phyloP scores from a whole-genome alignment of 2,888 invertebrate genomes.

The Philonicus albiceps region DNA sequence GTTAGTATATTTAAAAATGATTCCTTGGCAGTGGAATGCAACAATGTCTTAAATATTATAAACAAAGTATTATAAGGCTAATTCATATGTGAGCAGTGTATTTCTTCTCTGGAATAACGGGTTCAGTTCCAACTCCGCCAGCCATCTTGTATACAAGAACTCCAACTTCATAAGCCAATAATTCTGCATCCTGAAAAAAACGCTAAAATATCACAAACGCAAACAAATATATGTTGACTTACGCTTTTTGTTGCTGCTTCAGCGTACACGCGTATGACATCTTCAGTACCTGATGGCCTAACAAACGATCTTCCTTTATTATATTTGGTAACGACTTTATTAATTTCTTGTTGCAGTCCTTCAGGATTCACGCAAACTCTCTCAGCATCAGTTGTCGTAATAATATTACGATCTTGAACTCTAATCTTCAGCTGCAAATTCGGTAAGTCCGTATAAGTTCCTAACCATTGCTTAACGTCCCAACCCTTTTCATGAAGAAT shows the following conservation, averaged over 20 bases:
- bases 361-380: conserved; percentile 79
- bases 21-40: conserved; percentile 36
- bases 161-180: conserved; percentile 79
- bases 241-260: conserved; percentile 83
- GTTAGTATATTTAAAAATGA: not conserved
- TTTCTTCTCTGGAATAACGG: conserved; percentile 59
- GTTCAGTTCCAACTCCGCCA: conserved; percentile 78
- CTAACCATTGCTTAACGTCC: conserved; percentile 81
- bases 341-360: conserved; percentile 83
- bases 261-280: conserved; percentile 94
- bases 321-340: conserved; percentile 74
- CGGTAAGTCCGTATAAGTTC: conserved; percentile 84
- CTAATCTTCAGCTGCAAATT: conserved; percentile 87
- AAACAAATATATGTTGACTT: not conserved
- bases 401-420: conserved; percentile 84
- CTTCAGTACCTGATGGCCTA: conserved; percentile 96
- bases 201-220: conserved; percentile 1
- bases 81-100: conserved; percentile 58
- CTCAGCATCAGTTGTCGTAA: conserved; percentile 89
- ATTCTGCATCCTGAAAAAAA: conserved; percentile 68
- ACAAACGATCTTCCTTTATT: conserved; percentile 85
- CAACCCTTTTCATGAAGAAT: conserved; percentile 85
- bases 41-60: not conserved
- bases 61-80: not conserved
- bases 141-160: conserved; percentile 78